Conservation (phyloP, 2,888 invertebrate genomes). For the Miltochrista miniata region DNA sequence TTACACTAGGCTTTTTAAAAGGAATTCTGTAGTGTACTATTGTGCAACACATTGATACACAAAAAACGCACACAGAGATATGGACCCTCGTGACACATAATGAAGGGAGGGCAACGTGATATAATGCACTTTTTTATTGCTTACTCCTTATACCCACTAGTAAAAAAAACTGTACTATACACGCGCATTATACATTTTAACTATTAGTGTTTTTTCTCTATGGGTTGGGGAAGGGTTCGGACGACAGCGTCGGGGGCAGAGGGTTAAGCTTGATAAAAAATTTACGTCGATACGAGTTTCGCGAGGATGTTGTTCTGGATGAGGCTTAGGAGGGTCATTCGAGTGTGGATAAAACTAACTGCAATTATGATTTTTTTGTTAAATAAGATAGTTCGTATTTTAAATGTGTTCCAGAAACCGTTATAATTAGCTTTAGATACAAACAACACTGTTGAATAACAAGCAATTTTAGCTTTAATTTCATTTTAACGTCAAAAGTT, state of each 20-base stretch:
- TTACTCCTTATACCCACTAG: constrained; percentile 79
- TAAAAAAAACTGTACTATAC: constrained; percentile 72
- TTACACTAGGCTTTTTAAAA: constrained; percentile 24
- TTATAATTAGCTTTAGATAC: constrained; percentile 2
- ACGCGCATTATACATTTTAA: constrained; percentile 77
- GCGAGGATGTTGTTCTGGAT: constrained; percentile 57
- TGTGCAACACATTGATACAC: constrained; percentile 16
- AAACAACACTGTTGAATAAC: constrained; percentile 28
- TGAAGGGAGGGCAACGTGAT: constrained; percentile 79
- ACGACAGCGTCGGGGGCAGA: constrained; percentile 49
- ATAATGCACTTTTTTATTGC: constrained; percentile 84
- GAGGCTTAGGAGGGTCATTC: constrained; percentile 56
- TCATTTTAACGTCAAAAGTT: constrained; percentile 39
- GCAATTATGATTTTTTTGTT: too few relatives aligned
- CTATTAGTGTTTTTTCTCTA: constrained; percentile 75
- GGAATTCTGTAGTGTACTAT: too few relatives aligned
- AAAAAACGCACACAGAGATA: constrained; percentile 54
- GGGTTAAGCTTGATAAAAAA: constrained; percentile 79
- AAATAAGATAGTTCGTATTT: too few relatives aligned
- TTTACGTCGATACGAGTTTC: constrained; percentile 69
- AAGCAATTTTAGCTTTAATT: constrained; percentile 40
- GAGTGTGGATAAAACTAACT: constrained; percentile 22
- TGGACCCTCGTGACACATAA: constrained; percentile 72
- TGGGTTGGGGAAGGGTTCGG: constrained; percentile 75
- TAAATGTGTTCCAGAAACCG: too few relatives aligned